Evolutionary conservation across 2,113 vertebrate genomes (phyloP).

Genomic region (Ophthalmolycus amberensis): DNA sequence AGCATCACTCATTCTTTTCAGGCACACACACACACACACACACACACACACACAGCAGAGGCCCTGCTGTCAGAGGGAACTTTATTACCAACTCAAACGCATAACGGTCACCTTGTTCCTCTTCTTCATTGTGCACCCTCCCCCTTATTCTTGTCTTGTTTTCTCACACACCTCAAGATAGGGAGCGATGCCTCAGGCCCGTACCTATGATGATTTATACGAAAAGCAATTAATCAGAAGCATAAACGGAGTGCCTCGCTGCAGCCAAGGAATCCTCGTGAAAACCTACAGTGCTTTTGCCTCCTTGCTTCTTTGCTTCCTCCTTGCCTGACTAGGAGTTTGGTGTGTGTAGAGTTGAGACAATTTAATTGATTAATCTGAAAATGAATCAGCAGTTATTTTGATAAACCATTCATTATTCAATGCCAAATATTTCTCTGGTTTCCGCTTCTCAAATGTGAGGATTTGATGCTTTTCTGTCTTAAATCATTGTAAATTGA

Average conservation of each 20-base stretch:
- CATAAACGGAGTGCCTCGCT: constrained; percentile 70
- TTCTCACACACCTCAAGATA: constrained; percentile 49
- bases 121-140: constrained; percentile 14
- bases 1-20: constrained; percentile 38
- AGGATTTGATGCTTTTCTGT: not conserved
- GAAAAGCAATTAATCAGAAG: constrained; percentile 80
- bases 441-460: not conserved
- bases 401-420: not conserved
- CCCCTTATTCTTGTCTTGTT: constrained; percentile 24
- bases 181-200: constrained; percentile 22
- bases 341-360: constrained; percentile 24
- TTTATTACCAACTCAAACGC: constrained; percentile 49
- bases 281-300: constrained; percentile 73
- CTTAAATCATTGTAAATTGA: not conserved
- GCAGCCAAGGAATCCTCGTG: constrained; percentile 76
- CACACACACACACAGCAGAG: constrained; percentile 35
- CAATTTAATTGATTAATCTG: not conserved
- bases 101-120: constrained; percentile 52
- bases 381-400: not conserved
- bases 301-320: constrained; percentile 44
- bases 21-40: constrained; percentile 28
- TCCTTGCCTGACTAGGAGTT: constrained; percentile 29
- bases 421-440: not conserved
- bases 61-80: constrained; percentile 46
- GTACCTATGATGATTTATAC: constrained; percentile 74